phyloP scores from a whole-genome alignment of 2,888 invertebrate species.

The Toxonevra muliebris region DNA sequence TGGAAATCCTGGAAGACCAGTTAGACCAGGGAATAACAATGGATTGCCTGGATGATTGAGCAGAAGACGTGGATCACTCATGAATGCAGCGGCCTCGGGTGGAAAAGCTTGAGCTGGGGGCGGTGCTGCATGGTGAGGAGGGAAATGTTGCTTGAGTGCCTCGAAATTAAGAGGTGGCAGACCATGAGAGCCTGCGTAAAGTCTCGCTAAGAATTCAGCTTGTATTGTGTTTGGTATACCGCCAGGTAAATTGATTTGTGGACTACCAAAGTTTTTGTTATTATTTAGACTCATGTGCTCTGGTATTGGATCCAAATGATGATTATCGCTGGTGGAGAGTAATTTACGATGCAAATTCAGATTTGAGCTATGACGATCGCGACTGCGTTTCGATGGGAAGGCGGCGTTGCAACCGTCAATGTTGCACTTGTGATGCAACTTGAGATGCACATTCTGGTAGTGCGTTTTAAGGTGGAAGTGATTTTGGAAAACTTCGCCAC shows the following conservation, averaged over 20 bases:
- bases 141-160: constrained; percentile 68
- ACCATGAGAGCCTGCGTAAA: constrained; percentile 77
- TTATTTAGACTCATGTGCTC: constrained; percentile 45
- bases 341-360: constrained; percentile 90
- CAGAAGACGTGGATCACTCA: constrained; percentile 56
- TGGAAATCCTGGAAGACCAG: constrained; percentile 69
- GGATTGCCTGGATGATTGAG: constrained; percentile 68
- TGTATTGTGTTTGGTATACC: constrained; percentile 72
- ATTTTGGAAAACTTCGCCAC: constrained; percentile 93
- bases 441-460: constrained; percentile 94
- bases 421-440: constrained; percentile 94
- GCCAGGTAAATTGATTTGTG: constrained; percentile 15
- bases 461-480: constrained; percentile 93
- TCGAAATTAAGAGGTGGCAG: constrained; percentile 72
- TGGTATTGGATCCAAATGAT: constrained; percentile 49
- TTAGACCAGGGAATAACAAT: constrained; percentile 70
- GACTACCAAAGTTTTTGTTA: constrained; percentile 33
- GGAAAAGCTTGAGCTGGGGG: constrained; percentile 39
- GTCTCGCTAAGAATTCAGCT: constrained; percentile 80
- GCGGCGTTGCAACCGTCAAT: constrained; percentile 95
- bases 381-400: constrained; percentile 90
- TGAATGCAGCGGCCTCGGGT: constrained; percentile 47
- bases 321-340: constrained; percentile 71
- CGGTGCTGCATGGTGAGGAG: constrained; percentile 34
- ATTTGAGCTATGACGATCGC: constrained; percentile 93